Conservation (phyloP, 1,140 invertebrate genomes). For the Hyposmocoma kahamanoa region DNA sequence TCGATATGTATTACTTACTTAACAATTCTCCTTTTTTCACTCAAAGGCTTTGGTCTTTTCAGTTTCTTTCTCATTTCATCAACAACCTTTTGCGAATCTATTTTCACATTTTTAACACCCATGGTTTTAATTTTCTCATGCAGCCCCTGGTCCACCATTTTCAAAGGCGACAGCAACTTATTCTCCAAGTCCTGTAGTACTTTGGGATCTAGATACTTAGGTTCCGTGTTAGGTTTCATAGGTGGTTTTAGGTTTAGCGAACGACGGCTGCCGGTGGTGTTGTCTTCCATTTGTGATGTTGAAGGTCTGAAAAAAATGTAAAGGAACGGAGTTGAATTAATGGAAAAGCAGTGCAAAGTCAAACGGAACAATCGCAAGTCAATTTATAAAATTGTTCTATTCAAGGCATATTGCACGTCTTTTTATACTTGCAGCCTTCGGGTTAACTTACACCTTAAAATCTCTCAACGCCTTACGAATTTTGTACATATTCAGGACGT, state of each 20-base stretch:
- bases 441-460: no score
- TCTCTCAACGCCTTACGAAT: no score
- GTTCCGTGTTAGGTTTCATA: constrained; percentile 2
- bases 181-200: constrained; percentile 13
- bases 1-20: no score
- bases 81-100: constrained; percentile 13
- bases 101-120: not conserved
- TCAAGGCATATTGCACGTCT: no score
- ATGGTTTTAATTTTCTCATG: constrained; percentile 14
- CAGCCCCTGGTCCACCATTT: constrained; percentile 27
- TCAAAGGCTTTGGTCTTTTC: constrained; percentile 35
- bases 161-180: constrained; percentile 26
- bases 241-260: constrained; percentile 37
- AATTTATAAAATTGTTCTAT: no score
- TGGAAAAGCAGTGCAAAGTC: no score
- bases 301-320: constrained; percentile 19
- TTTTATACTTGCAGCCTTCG: no score
- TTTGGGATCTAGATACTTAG: not conserved
- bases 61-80: constrained; percentile 26
- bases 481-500: no score
- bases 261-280: constrained; percentile 7
- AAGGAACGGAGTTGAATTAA: no score
- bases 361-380: no score
- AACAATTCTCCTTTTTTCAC: constrained; percentile 38
- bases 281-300: not conserved